These are phyloP conservation scores for Pyrgilauda ruficollis DNA, from an alignment of 2,113 vertebrate genomes.

Conservation along the genomic window DNA sequence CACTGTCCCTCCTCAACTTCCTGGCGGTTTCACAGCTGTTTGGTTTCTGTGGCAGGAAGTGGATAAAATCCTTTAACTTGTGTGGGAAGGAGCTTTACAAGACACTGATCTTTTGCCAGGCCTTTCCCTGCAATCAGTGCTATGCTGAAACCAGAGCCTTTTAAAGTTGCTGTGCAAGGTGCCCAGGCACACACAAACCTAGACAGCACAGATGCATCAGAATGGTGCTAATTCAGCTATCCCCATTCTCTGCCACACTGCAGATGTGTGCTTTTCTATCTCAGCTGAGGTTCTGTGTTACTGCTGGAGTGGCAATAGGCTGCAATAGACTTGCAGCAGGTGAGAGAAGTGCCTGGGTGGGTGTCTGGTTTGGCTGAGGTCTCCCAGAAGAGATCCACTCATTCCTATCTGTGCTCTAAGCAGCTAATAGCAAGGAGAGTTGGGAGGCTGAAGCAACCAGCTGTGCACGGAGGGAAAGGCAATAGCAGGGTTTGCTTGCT, in stretches of 20 bases:
- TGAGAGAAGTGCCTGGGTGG: not conserved
- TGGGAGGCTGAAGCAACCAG: not conserved
- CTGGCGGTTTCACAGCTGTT: not conserved
- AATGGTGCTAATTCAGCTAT: not conserved
- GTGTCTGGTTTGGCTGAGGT: not conserved
- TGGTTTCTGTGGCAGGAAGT: not conserved
- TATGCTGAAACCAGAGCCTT: conserved; percentile 27
- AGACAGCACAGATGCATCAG: not conserved
- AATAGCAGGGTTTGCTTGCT: not conserved
- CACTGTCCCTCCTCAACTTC: not conserved
- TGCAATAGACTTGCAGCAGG: not conserved
- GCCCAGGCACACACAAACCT: conserved; percentile 25
- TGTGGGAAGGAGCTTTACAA: not conserved
- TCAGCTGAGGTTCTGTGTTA: not conserved
- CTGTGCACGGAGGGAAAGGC: not conserved
- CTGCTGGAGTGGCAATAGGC: not conserved
- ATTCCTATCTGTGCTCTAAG: not conserved
- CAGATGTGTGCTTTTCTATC: conserved; percentile 35
- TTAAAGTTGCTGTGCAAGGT: conserved; percentile 32
- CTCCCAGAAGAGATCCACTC: not conserved
- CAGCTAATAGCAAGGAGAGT: not conserved
- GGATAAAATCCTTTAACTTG: not conserved
- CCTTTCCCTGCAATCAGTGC: conserved; percentile 16
- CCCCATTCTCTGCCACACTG: not conserved
- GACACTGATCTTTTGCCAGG: not conserved